Base-by-base conservation (phyloP, 2,888 invertebrate genomes). In the Phlogophora meticulosa region DNA sequence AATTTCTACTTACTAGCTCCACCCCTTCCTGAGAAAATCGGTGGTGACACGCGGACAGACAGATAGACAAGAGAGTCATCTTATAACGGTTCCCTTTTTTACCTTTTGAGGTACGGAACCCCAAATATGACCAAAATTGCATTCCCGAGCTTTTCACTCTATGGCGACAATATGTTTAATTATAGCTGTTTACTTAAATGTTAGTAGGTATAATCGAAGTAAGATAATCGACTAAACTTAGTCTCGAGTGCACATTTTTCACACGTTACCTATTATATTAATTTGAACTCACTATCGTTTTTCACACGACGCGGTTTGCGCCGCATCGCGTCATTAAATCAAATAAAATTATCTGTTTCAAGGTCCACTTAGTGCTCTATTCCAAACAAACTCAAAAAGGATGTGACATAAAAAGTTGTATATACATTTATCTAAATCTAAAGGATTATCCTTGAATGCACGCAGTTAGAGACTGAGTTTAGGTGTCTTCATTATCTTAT, bases 341-440 rank as follows among this genome's bases (percentile, higher is more conserved):
- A 63, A 42, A 57, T 55, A 65, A 72, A 62, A 57, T 61, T 46
- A 62, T 55, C 45, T 22, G 61, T 52, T 43, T 59, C 71, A 75
- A 75, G 76, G 72, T 36, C 55, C 55, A 71, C 66, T 70, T 69
- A 73, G 36, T 22, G 56, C 13, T 48, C 32, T 13, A 48, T 58
- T 42, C 53, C 63, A 58, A 46, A 48, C 48, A 55, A 63, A 63
- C 58, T 32, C 48, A 24, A 22, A 46, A 34, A 52, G 40, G 53
- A 56, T 45, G n/a, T n/a, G n/a, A n/a, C n/a, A n/a, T n/a, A n/a
- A n/a, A n/a, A 59, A 22, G 9, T 36, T 48, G 45, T 46, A 11
- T 20, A 48, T 5, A 28, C 46, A 3, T 52, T 28, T n/a, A n/a
- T n/a, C n/a, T n/a, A n/a, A n/a, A n/a, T n/a, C 15, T n/a, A 52